These are phyloP conservation scores for Alcis repandata DNA, from an alignment of 2,888 invertebrate genomes.

Conservation along the genomic window DNA sequence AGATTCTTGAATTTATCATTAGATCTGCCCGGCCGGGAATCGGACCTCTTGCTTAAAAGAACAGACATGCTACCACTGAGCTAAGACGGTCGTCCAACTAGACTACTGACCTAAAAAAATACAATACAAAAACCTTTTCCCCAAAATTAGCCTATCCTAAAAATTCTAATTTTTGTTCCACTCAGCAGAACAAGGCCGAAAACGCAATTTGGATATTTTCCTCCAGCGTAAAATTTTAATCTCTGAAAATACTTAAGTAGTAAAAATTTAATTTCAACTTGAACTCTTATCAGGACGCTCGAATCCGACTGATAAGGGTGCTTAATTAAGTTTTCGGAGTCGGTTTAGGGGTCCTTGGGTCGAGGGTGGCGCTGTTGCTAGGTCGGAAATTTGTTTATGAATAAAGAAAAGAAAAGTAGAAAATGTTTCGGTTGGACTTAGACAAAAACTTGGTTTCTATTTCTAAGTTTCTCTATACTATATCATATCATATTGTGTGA, in stretches of 20 bases:
- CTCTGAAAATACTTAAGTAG: conserved; percentile 36
- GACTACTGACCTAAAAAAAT: too few species aligned
- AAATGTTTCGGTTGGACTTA: too few species aligned
- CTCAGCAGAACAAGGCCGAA: conserved; percentile 20
- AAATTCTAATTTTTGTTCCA: not conserved
- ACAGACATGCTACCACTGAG: too few species aligned
- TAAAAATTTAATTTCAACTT: conserved; percentile 41
- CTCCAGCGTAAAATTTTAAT: conserved; percentile 29
- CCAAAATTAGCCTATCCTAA: not conserved
- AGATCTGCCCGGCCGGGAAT: too few species aligned
- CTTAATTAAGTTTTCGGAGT: conserved; percentile 46
- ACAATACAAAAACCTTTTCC: not conserved
- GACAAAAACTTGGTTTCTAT: too few species aligned
- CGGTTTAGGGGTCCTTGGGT: conserved; percentile 22
- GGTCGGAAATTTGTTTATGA: not conserved
- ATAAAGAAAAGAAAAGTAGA: too few species aligned
- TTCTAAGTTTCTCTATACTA: too few species aligned
- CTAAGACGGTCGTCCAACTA: too few species aligned
- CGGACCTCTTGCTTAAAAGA: too few species aligned
- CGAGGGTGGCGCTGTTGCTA: not conserved
- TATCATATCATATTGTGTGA: too few species aligned
- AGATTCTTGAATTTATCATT: too few species aligned
- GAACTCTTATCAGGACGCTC: conserved; percentile 40
- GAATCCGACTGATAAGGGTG: conserved; percentile 43
- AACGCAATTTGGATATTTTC: conserved; percentile 18